phyloP scores from a whole-genome alignment of 1,140 invertebrate species.

The Drosophila arizonae region DNA sequence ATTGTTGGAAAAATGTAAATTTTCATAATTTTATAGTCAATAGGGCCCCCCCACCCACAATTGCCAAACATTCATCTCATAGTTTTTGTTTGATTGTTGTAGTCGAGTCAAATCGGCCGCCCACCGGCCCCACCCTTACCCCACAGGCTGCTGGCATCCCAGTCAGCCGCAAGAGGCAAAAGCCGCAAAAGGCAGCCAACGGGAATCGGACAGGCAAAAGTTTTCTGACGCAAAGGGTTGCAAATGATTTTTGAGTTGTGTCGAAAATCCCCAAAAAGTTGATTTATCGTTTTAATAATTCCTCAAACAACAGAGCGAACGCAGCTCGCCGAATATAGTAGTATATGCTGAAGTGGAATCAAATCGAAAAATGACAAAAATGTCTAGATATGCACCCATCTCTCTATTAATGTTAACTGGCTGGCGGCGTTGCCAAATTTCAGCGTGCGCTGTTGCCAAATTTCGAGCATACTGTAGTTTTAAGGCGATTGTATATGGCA shows the following conservation, averaged over 20 bases:
- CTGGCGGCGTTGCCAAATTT: constrained; percentile 25
- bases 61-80: constrained; percentile 3
- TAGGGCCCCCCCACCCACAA: constrained; percentile 21
- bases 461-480: constrained; percentile 11
- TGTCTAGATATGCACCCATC: constrained; percentile 42
- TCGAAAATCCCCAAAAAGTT: constrained; percentile 69
- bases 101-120: neutral
- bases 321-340: neutral
- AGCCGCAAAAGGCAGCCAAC: constrained; percentile 35
- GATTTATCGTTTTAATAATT: constrained; percentile 81
- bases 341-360: constrained; percentile 23
- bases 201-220: constrained; percentile 43
- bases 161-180: constrained; percentile 10
- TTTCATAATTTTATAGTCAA: constrained; percentile 76
- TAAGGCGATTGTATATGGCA: constrained; percentile 9
- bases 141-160: neutral
- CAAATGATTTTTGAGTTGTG: constrained; percentile 54
- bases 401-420: constrained; percentile 24
- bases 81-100: constrained; percentile 70
- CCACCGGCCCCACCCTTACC: neutral
- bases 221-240: constrained; percentile 47
- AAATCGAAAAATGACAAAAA: constrained; percentile 72
- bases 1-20: constrained; percentile 71
- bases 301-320: constrained; percentile 29
- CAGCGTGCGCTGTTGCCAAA: constrained; percentile 19